Base-by-base conservation (phyloP, 2,797 vertebrate species). In the Otus scops region DNA sequence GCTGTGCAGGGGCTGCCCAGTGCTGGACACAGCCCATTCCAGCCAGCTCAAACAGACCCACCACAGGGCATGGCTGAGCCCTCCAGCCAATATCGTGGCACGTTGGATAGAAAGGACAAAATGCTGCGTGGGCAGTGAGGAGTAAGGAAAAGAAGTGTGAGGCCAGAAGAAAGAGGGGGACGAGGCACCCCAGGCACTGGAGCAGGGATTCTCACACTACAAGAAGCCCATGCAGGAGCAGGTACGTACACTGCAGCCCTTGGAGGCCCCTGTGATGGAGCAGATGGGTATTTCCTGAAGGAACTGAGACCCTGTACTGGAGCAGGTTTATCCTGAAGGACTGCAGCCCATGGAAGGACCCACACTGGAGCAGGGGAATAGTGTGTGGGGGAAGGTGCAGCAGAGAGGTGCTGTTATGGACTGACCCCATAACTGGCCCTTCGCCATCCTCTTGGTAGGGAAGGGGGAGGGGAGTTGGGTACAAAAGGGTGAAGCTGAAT, bases 21-120 rank as follows among this genome's bases (percentile, higher is more conserved):
- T 45, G 53, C n/a, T 3, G 1, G 2, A 13, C 38, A 21, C 4
- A 24, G n/a, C 16, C 1, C 3, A 6, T 43, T 28, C 19, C 27
- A 53, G 11, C 39, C 1, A 1, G 21, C 30, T 60, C 34, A 11
- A 54, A 3, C 1, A 1, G 10, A 34, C 24, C 13, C 17, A 38
- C 11, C 1, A 0, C 34, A 34, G 38, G 26, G 23, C 41, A 77
- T 3, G 4, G 32, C 57, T 20, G 19, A 64, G n/a, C 11, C n/a
- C 13, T 14, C 19, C 38, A 34, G 26, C 15, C 30, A 32, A 34
- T 10, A 12, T 22, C 13, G 28, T 20, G 38, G 18, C 10, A 2
- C 21, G 13, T 43, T 1, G 1, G 10, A n/a, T n/a, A 39, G 57
- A n/a, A 84, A 30, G 39, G 34, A 26, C 11, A 68, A 45, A 68